phyloP scores from a whole-genome alignment of 2,113 vertebrate species.

The Cathartes aura region DNA sequence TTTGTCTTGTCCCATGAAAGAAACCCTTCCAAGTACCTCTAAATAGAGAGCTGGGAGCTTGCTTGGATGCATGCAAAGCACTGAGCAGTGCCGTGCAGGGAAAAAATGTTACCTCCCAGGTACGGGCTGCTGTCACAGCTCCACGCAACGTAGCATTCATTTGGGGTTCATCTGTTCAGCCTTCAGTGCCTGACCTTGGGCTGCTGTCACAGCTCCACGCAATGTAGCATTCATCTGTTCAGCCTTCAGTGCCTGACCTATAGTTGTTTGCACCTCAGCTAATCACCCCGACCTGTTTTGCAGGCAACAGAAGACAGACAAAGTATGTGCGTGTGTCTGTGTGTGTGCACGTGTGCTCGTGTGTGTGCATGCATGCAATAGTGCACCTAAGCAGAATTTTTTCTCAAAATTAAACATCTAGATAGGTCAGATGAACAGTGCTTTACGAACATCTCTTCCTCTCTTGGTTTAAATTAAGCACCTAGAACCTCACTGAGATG shows the following conservation, averaged over 20 bases:
- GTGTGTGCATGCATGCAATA: too few species aligned
- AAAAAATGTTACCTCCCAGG: background rate
- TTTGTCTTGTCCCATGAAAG: background rate
- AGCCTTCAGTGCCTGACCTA: background rate
- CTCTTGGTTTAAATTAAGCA: background rate
- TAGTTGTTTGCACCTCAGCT: background rate
- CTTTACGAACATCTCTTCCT: background rate
- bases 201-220: background rate
- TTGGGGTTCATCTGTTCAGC: background rate
- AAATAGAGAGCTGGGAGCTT: background rate
- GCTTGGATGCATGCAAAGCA: background rate
- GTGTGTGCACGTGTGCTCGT: too few species aligned
- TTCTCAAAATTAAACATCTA: background rate
- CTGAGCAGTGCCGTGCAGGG: background rate
- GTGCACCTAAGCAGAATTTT: background rate
- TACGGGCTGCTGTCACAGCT: background rate
- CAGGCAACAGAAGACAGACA: background rate
- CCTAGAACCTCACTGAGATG: background rate
- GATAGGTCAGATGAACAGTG: background rate
- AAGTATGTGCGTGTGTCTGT: background rate
- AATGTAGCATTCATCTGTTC: accelerated
- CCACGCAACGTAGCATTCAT: accelerated
- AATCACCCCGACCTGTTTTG: background rate
- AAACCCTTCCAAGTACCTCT: background rate
- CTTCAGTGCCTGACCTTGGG: background rate